phyloP scores from a whole-genome alignment of 2,113 vertebrate species.

The Saguinus imperator region DNA sequence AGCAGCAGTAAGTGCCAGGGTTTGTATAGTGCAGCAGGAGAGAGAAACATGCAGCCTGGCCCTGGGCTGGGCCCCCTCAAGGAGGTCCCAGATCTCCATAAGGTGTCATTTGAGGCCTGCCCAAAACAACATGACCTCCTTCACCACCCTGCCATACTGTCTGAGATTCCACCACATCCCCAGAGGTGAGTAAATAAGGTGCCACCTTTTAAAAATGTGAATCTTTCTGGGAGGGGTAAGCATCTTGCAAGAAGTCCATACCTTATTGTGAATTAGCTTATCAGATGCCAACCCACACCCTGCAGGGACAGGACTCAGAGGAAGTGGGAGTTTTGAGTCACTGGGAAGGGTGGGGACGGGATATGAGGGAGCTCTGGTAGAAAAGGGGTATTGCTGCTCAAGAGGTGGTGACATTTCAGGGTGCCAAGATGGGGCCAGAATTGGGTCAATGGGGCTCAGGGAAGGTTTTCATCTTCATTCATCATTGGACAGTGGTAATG shows the following conservation, averaged over 20 bases:
- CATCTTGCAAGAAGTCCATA: conserved; percentile 51
- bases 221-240: conserved; percentile 24
- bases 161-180: neutral
- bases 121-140: neutral
- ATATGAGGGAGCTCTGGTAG: neutral
- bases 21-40: neutral
- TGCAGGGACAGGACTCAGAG: neutral
- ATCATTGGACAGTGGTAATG: neutral
- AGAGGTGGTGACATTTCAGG: neutral
- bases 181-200: conserved; percentile 22
- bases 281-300: conserved; percentile 45
- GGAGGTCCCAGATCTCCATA: neutral
- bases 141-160: neutral
- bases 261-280: conserved; percentile 57
- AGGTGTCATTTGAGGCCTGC: neutral
- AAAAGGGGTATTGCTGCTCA: neutral
- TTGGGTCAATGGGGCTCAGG: neutral
- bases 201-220: conserved; percentile 32
- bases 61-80: neutral
- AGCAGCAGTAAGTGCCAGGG: neutral
- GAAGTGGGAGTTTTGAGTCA: conserved; percentile 61
- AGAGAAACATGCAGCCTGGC: neutral
- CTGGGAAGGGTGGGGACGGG: neutral
- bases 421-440: neutral
- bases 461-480: neutral